Evolutionary conservation across 1,140 invertebrate species (phyloP), one percentile per base, ranked within the genome.

Genomic region (Sinonovacula constricta): DNA sequence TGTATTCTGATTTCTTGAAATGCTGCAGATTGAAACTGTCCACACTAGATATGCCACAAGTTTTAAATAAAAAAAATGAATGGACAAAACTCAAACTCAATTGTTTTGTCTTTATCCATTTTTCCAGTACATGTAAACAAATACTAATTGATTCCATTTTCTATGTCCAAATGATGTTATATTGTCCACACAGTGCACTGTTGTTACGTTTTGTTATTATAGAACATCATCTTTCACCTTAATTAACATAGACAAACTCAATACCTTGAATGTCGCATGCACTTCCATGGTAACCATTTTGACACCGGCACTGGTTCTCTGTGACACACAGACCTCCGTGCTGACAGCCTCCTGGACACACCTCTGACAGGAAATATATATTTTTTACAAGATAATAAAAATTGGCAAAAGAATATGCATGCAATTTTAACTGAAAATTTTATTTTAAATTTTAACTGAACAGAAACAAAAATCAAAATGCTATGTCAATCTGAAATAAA

Each of bases 251-350:
- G 31, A 12, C 1, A 18, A 0, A 39, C 12, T n/a, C 26, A 59
- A 22, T 56, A 31, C 7, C 30, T 66, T 18, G 56, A 10, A 65
- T 34, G n/a, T 67, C 49, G 39, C 72, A 76, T 24, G 45, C 28
- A 4, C 4, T 54, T 4, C 72, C 72, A 1, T 34, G 1, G 22
- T 28, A 76, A 5, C 63, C 63, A 12, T 0, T 2, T 0, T 28
- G 51, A 39, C 72, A 76, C 3, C 22, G 3, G 60, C 72, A 76
- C 1, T 3, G 1, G 22, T 67, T 49, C 24, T 65, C 62, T 3
- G 18, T 22, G 30, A 56, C 28, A 76, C 72, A 76, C 5, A 62
- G 12, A 15, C 72, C 72, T 1, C 63, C 63, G 59, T 76, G 66
- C 22, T 36, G 62, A 30, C 72, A 76, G n/a, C 53, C 60, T 14